phyloP scores from a whole-genome alignment of 2,888 invertebrate genomes.

The Polylopha cassiicola region DNA sequence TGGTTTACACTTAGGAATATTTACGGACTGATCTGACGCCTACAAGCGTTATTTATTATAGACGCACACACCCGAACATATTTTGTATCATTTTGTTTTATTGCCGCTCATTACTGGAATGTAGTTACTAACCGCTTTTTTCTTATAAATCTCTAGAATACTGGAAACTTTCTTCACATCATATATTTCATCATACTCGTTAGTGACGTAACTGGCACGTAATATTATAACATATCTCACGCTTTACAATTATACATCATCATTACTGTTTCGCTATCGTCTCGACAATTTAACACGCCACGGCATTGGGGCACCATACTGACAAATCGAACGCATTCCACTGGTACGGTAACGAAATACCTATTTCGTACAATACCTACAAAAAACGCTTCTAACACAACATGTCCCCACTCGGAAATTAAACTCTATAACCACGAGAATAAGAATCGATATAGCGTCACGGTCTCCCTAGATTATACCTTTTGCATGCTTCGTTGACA shows the following conservation, averaged over 20 bases:
- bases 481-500: slow-evolving; percentile 50
- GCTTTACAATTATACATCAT: too few relatives aligned
- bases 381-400: slow-evolving; percentile 41
- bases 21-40: slow-evolving; percentile 51
- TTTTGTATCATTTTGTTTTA: slow-evolving; percentile 20
- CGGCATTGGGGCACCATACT: slow-evolving; percentile 50
- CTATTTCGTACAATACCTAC: slow-evolving; percentile 48
- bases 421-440: slow-evolving; percentile 37
- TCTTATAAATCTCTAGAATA: too few relatives aligned
- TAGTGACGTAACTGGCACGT: too few relatives aligned
- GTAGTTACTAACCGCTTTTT: too few relatives aligned
- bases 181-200: too few relatives aligned
- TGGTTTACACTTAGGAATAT: slow-evolving; percentile 49
- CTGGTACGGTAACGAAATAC: slow-evolving; percentile 62
- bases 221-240: too few relatives aligned
- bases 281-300: too few relatives aligned
- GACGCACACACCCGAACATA: slow-evolving; percentile 30
- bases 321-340: slow-evolving; percentile 52
- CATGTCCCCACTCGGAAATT: slow-evolving; percentile 32
- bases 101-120: slow-evolving; percentile 16
- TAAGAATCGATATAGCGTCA: slow-evolving; percentile 41
- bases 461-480: slow-evolving; percentile 29
- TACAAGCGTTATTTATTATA: slow-evolving; percentile 47
- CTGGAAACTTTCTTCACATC: too few relatives aligned
- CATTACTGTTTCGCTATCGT: too few relatives aligned